Base-by-base conservation (phyloP, 2,888 invertebrate species). In the Tryphoninae sp. region DNA sequence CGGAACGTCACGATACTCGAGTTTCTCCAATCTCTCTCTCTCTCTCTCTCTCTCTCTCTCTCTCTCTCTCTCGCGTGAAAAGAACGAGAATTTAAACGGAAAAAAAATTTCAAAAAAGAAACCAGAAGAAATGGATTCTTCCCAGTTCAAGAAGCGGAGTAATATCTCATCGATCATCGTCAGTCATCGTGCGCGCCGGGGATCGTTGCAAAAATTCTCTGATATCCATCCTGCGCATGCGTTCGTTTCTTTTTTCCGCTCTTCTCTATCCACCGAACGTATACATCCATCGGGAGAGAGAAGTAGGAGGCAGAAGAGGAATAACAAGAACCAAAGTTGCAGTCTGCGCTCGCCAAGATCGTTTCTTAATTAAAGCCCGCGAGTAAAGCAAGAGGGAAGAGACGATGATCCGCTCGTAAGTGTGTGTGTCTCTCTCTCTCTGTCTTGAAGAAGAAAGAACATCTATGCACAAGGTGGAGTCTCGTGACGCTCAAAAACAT, bases 151-250 rank as follows among this genome's bases (percentile, higher is more conserved):
- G 80, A 71, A 73, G 68, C 78, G 80, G 77, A 81, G 80, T 72
- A 85, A 81, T 78, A 78, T 83, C 86, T 87, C 89, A 89, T 89
- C 88, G 88, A 89, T 89, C 89, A 89, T 89, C 88, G 88, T 89
- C 89, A 89, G 86, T 88, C 86, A 86, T 85, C 86, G 81, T 78
- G 84, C 33, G 51, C 53, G 33, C 33, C 33, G 13, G 58, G n/a
- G 75, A 67, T 75, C 79, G 81, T 83, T 69, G 86, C 84, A 86
- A 86, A 88, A 86, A 86, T 86, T 85, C 79, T 53, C 40, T 76
- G 73, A 84, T 84, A 83, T 84, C 77, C 83, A 82, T 81, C 75
- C 81, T 80, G 78, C 69, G 64, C 62, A 65, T 61, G 42, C 19
- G 16, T 71, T 72, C 49, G 65, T 67, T 65, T 80, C 40, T 67